phyloP scores from a whole-genome alignment of 2,888 invertebrate genomes.

The Spilosoma lubricipeda region DNA sequence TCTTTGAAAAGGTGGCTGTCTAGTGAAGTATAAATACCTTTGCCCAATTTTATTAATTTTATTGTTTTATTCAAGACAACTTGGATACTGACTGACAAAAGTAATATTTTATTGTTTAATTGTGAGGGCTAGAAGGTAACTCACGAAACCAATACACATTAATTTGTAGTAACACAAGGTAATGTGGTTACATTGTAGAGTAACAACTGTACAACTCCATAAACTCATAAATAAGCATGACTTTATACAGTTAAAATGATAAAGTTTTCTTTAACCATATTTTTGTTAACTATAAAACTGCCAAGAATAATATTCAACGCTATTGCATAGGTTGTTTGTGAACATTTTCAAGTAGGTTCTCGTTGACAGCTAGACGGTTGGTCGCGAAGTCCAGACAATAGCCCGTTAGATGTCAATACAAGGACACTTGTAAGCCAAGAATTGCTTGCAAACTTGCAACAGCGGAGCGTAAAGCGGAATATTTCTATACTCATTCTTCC shows the following conservation, averaged over 20 bases:
- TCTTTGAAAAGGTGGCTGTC: background rate
- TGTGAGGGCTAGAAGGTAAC: background rate
- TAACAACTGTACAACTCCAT: background rate
- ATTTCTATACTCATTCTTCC: background rate
- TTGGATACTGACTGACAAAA: background rate
- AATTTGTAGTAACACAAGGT: background rate
- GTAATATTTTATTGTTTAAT: background rate
- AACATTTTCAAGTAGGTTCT: slow-evolving; percentile 33
- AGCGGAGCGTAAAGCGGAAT: slow-evolving; percentile 1
- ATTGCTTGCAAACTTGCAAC: slow-evolving; percentile 7
- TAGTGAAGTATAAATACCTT: background rate
- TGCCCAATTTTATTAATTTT: background rate
- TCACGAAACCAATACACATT: background rate
- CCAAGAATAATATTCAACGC: slow-evolving; percentile 19
- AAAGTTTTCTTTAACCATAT: background rate
- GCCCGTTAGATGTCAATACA: slow-evolving; percentile 45
- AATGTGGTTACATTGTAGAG: background rate
- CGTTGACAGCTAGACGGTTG: slow-evolving; percentile 50
- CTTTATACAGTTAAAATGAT: background rate
- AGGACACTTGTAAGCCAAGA: slow-evolving; percentile 37
- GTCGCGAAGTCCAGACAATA: slow-evolving; percentile 62
- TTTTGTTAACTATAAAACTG: background rate
- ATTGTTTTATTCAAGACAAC: background rate
- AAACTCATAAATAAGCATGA: background rate
- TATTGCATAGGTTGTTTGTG: slow-evolving; percentile 24